Percentiles rank a stretch among this genome's conserved stretches.
Conservation (phyloP, 2,113 vertebrate species). For the Bagarius yarrelli region DNA sequence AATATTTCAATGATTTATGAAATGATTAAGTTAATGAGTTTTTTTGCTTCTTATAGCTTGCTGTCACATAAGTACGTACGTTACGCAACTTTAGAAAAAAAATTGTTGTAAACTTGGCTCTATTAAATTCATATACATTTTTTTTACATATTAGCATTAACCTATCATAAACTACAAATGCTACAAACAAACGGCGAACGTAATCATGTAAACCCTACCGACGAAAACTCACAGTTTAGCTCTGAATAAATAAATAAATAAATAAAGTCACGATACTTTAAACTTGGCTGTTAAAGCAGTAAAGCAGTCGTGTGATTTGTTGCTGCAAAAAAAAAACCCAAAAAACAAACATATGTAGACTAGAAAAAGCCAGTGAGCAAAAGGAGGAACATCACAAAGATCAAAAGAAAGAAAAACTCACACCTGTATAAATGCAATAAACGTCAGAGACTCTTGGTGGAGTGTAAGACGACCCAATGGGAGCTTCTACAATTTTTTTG, state of each 20-base stretch:
- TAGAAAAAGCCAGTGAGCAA: background rate
- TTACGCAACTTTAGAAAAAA: conserved; percentile 51
- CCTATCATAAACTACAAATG: background rate
- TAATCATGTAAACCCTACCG: background rate
- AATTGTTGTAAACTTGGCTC: conserved; percentile 48
- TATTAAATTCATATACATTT: conserved; percentile 20
- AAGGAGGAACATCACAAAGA: conserved; percentile 8
- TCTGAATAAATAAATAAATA: conserved; percentile 7
- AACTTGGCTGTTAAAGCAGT: background rate
- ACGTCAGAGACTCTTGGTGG: background rate
- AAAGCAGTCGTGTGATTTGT: conserved; percentile 23
- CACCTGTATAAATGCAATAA: background rate
- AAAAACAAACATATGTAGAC: background rate
- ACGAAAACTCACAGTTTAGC: conserved; percentile 21
- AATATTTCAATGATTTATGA: conserved; percentile 33
- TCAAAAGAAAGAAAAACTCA: conserved; percentile 3
- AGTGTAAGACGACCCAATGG: conserved; percentile 4
- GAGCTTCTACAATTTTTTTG: conserved; percentile 31
- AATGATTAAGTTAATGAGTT: conserved; percentile 41
- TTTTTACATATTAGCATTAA: conserved; percentile 14
- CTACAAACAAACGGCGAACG: background rate
- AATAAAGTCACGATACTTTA: background rate
- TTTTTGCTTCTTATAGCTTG: conserved; percentile 52
- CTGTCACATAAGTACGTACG: conserved; percentile 50
- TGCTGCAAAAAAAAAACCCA: conserved; percentile 24